Evolutionary conservation across 2,797 vertebrate species (phyloP), one percentile per base, ranked within the genome.

Genomic region (Valencia hispanica): DNA sequence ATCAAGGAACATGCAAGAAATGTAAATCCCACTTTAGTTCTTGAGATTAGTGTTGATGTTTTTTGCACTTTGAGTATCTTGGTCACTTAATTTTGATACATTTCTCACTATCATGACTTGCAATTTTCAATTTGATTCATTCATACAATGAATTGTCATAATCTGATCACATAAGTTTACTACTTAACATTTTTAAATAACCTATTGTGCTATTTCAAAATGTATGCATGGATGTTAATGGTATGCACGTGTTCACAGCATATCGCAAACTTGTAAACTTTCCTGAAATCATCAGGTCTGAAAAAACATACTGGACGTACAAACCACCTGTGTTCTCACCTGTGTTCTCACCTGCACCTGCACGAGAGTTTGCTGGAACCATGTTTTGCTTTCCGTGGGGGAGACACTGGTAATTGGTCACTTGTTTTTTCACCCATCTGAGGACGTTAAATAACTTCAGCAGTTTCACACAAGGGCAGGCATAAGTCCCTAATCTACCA

Each of bases 371-470:
- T 74, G 77, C 71, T 80, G 79, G 43, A 82, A 53, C 72, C 65
- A 68, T 82, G 76, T 66, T 77, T 73, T 69, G 4, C 74, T 89
- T 84, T 77, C 82, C 75, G 22, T 66, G 36, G 79, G n/a, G 86
- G 84, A 83, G 73, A 85, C 71, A 51, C 79, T 25, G 75, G 72
- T 92, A 92, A 90, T 92, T 88, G 85, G 76, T 82, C 85, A 77
- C 85, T 89, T 92, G 88, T 91, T 93, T 87, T 91, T 86, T 85
- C 84, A 90, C 88, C 91, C 91, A 92, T 86, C 88, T 82, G 74
- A 39, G 53, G 76, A 79, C 6, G 32, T 93, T 93, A 88, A 77
- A 59, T 84, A 92, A 93, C 79, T 65, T 47, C 50, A 0, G 68
- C 72, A 85, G 72, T 86, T 70, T 79, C 75, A 77, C 48, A 20